Base-by-base conservation (phyloP, 2,113 vertebrate genomes). In the Brachionichthys hirsutus region DNA sequence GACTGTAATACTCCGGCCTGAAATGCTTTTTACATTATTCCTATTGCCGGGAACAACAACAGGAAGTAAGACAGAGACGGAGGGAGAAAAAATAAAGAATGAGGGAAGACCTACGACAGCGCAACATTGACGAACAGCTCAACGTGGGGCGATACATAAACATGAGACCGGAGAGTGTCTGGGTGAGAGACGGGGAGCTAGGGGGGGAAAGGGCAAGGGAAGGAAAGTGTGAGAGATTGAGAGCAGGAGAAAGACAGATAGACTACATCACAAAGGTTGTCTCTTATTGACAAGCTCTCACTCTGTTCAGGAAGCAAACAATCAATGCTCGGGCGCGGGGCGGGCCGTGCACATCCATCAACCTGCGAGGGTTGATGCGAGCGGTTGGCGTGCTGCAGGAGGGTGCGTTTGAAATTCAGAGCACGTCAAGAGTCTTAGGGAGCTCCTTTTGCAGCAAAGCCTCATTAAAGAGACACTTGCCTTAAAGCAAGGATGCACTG, bases 391-490 rank as follows among this genome's bases (percentile, higher is more conserved):
- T 58, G 59, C 50, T 55, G 68, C 63, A 54, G 71, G 52, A 57
- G 75, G 62, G 57, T 43, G 66, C 49, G 73, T 66, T 89, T 89
- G 73, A 78, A 73, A 89, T 83, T 76, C 86, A 70, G 78, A 80
- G 73, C 77, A 82, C 83, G 67, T 77, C 73, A 68, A 72, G 73
- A 80, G 70, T 77, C 71, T 59, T 60, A 47, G 67, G 68, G 70
- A 75, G 77, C 70, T 73, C 68, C 65, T 80, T 83, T 81, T 78
- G 82, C 83, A 81, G 85, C 78, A 84, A 79, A 87, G 85, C 78
- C 85, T 87, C 86, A 88, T 82, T 89, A 88, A 86, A 85, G 82
- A 82, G 75, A 83, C 78, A 78, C 77, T 77, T 67, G 83, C 80
- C 79, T 84, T 80, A 78, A 77, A 84, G 77, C 78, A 44, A 82